A percentile compares a stretch with the other conserved stretches of the same genome.
These are phyloP conservation scores for Cherax quadricarinatus DNA, from an alignment of 1,140 invertebrate species.

Conservation along the genomic window DNA sequence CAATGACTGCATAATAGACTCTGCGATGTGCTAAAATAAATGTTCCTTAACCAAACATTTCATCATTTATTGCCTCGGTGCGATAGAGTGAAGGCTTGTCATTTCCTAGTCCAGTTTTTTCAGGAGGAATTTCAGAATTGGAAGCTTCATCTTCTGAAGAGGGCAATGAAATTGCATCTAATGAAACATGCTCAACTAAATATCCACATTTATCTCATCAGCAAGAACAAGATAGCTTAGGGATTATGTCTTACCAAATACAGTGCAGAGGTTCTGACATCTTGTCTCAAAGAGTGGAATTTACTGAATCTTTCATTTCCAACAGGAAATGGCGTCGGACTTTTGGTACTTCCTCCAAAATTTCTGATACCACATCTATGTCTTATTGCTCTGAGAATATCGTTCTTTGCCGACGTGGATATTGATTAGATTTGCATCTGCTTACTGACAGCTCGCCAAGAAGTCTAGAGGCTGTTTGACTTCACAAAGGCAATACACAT, in stretches of 20 bases:
- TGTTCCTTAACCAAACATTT: no score
- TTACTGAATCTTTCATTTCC: not conserved
- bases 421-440: not conserved
- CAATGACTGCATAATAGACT: no score
- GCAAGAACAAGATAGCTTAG: not conserved
- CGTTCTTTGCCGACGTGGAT: not conserved
- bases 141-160: slow-evolving; percentile 9
- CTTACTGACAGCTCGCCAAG: not conserved
- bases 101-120: not conserved
- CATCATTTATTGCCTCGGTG: no score
- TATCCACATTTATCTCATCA: slow-evolving; percentile 18
- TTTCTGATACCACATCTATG: not conserved
- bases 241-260: not conserved
- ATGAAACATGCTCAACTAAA: not conserved
- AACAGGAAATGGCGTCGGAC: slow-evolving; percentile 18
- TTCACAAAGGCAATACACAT: no score
- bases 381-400: slow-evolving; percentile 25
- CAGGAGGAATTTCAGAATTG: not conserved
- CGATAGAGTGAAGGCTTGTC: no score
- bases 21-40: no score
- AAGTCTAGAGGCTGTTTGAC: no score
- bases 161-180: not conserved
- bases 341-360: slow-evolving; percentile 18
- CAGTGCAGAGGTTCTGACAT: slow-evolving; percentile 18
- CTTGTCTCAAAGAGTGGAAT: slow-evolving; percentile 32